Evolutionary conservation across 64 coral and sea anemone species (phyloP).

Genomic region (Actinia equina): DNA sequence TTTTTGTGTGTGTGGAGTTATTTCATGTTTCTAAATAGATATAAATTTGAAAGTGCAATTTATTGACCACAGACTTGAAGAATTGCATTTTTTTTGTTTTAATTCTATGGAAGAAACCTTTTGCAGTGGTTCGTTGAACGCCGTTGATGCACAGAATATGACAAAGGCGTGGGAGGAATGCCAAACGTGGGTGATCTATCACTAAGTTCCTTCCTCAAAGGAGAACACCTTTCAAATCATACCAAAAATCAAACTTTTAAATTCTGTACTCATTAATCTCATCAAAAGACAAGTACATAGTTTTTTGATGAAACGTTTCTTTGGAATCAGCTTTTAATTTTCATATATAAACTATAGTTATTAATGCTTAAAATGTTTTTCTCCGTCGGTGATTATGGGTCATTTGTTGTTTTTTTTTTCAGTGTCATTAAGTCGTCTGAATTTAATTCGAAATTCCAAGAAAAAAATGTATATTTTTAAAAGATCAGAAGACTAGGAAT

Average conservation of each 20-base stretch:
- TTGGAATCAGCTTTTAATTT: not conserved
- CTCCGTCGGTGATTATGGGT: not conserved
- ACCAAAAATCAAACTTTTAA: not conserved
- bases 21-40: not conserved
- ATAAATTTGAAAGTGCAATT: not conserved
- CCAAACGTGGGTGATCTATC: not conserved
- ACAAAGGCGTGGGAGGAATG: not conserved
- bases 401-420: not conserved
- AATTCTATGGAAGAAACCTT: not conserved
- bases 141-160: not conserved
- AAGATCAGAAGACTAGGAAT: not conserved
- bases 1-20: not conserved
- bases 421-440: not conserved
- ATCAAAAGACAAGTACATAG: not conserved
- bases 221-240: not conserved
- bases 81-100: not conserved
- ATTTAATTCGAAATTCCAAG: not conserved
- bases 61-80: not conserved
- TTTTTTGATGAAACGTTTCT: not conserved
- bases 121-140: not conserved
- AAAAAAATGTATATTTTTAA: not conserved
- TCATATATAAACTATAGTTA: too few species aligned
- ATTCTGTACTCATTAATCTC: not conserved
- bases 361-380: too few species aligned
- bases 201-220: slow-evolving; percentile 1